Conservation (phyloP, 1,140 invertebrate species). For the Cotesia typhae region DNA sequence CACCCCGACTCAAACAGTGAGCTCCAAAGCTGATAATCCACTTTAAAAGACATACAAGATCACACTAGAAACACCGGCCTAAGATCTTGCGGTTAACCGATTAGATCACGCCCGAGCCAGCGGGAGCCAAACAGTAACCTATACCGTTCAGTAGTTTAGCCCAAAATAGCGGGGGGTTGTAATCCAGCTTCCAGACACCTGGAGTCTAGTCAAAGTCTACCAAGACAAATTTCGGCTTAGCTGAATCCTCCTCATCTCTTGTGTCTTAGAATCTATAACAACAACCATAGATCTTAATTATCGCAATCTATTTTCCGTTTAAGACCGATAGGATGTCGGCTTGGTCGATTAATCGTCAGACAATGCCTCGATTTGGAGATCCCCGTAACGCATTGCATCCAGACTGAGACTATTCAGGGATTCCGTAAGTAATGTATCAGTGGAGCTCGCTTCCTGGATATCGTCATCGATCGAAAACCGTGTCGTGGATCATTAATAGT, state of each 20-base stretch:
- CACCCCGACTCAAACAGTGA: background rate
- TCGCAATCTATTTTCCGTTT: background rate
- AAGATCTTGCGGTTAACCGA: slow-evolving; percentile 21
- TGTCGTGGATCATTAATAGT: slow-evolving; percentile 8
- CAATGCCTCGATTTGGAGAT: slow-evolving; percentile 35
- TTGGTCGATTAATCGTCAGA: slow-evolving; percentile 38
- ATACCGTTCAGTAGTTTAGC: slow-evolving; percentile 6
- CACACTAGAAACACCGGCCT: background rate
- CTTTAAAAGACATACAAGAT: background rate
- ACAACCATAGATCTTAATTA: too few species aligned
- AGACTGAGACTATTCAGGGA: too few species aligned
- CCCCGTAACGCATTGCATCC: slow-evolving; percentile 21
- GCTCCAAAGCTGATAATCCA: background rate
- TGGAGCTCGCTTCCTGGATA: background rate
- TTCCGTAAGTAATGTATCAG: slow-evolving; percentile 3
- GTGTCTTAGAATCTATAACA: too few species aligned
- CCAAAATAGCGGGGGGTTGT: slow-evolving; percentile 22
- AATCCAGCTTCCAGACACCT: slow-evolving; percentile 31
- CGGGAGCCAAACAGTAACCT: background rate
- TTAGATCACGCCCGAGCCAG: slow-evolving; percentile 9
- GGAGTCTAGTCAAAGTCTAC: slow-evolving; percentile 11
- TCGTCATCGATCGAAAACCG: too few species aligned
- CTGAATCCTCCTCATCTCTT: background rate
- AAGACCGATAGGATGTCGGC: slow-evolving; percentile 26
- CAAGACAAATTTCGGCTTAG: slow-evolving; percentile 32